Percentiles rank a stretch among this genome's conserved stretches.
These are phyloP conservation scores for Crax fasciolata DNA, from an alignment of 2,797 vertebrate genomes.

Conservation along the genomic window DNA sequence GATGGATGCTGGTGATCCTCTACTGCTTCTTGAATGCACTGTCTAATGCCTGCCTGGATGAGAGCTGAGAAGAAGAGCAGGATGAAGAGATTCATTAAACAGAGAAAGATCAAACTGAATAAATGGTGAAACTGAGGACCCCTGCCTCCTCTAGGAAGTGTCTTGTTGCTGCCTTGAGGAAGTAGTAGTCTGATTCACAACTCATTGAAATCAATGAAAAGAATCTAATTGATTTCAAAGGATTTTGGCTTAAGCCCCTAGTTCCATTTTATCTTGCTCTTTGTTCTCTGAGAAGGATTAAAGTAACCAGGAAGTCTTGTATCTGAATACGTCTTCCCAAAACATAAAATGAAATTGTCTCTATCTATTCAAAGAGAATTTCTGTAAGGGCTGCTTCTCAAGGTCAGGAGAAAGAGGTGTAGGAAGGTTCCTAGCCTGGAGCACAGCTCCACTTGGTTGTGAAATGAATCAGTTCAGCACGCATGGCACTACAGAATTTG, in stretches of 20 bases:
- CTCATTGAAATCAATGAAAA: constrained; percentile 66
- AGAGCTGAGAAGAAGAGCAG: constrained; percentile 61
- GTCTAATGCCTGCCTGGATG: constrained; percentile 43
- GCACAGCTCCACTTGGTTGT: background rate
- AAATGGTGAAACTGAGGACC: constrained; percentile 51
- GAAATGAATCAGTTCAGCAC: background rate
- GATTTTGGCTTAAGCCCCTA: constrained; percentile 54
- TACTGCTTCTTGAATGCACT: constrained; percentile 34
- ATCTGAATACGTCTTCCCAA: constrained; percentile 28
- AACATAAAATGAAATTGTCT: constrained; percentile 27
- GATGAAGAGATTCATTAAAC: constrained; percentile 62
- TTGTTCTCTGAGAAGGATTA: constrained; percentile 57
- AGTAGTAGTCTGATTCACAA: constrained; percentile 61
- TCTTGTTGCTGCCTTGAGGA: constrained; percentile 62
- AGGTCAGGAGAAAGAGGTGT: background rate
- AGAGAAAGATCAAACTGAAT: constrained; percentile 53
- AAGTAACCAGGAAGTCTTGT: constrained; percentile 43
- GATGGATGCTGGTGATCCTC: constrained; percentile 63
- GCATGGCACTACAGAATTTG: background rate
- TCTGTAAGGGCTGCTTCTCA: background rate
- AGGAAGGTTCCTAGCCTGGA: background rate
- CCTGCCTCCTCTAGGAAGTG: constrained; percentile 60
- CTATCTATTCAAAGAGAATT: constrained; percentile 31
- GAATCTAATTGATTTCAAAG: constrained; percentile 67
- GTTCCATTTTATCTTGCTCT: constrained; percentile 57